These are phyloP conservation scores for Drosophila subquinaria DNA, from an alignment of 2,888 invertebrate species.

Conservation along the genomic window DNA sequence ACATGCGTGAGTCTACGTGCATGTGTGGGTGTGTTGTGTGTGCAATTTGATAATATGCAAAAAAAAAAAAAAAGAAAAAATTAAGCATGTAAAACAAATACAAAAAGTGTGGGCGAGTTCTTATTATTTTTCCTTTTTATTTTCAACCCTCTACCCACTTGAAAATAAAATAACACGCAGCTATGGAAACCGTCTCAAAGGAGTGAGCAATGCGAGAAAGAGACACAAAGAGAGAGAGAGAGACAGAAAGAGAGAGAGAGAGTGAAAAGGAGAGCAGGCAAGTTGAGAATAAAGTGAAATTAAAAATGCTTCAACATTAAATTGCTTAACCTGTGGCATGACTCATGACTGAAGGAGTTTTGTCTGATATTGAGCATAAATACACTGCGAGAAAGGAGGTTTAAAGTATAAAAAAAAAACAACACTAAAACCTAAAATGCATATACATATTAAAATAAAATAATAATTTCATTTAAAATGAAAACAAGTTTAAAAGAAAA, in stretches of 20 bases:
- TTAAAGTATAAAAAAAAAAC: neutral
- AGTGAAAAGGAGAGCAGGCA: neutral
- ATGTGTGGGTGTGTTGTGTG: constrained; percentile 11
- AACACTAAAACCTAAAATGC: neutral
- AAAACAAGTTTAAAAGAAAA: too few species aligned
- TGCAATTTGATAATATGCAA: constrained; percentile 52
- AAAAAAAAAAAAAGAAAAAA: constrained; percentile 36
- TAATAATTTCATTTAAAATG: too few species aligned
- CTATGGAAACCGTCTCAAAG: constrained; percentile 28
- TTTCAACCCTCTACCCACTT: constrained; percentile 6
- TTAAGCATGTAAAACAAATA: constrained; percentile 42
- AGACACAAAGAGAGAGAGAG: too few species aligned
- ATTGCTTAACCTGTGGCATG: constrained; percentile 38
- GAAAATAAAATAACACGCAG: constrained; percentile 6
- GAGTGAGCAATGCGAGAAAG: constrained; percentile 3
- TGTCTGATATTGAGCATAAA: neutral
- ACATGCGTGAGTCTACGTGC: neutral
- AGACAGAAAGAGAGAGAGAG: neutral
- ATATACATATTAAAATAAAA: neutral
- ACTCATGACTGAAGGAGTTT: constrained; percentile 1
- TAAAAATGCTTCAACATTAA: constrained; percentile 22
- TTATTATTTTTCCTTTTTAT: neutral
- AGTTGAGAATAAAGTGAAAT: constrained; percentile 14
- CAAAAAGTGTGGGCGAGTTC: constrained; percentile 30
- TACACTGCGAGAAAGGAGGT: constrained; percentile 2